Evolutionary conservation across 2,888 invertebrate species (phyloP).

Genomic region (Ichneumon xanthorius): DNA sequence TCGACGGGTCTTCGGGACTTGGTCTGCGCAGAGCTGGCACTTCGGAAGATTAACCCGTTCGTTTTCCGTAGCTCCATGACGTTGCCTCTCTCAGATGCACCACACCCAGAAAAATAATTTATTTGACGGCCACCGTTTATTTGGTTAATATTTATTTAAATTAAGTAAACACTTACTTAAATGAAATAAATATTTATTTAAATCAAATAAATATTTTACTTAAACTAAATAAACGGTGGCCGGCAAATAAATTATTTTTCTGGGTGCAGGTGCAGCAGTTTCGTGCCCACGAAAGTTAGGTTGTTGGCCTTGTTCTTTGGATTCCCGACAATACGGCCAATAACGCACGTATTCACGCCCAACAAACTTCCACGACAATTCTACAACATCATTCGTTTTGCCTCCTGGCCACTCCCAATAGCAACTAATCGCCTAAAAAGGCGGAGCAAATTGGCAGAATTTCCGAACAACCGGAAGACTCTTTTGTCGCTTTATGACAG

Average conservation of each 20-base stretch:
- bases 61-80: slow-evolving; percentile 28
- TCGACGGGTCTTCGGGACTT: slow-evolving; percentile 10
- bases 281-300: slow-evolving; percentile 14
- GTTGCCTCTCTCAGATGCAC: slow-evolving; percentile 22
- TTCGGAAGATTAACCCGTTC: slow-evolving; percentile 39
- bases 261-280: slow-evolving; percentile 50
- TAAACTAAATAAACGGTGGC: too few species aligned
- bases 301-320: slow-evolving; percentile 52
- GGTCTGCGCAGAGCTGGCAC: slow-evolving; percentile 25
- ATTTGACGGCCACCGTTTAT: too few species aligned
- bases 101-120: too few species aligned
- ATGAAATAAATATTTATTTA: too few species aligned
- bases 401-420: too few species aligned
- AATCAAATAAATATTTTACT: too few species aligned
- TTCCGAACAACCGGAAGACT: not conserved
- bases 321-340: slow-evolving; percentile 13
- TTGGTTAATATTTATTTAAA: too few species aligned
- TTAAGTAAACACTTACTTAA: too few species aligned
- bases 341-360: not conserved
- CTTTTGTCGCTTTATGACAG: not conserved
- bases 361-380: not conserved
- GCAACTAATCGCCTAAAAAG: not conserved
- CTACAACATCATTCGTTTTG: not conserved
- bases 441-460: not conserved
- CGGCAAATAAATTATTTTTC: too few species aligned